Evolutionary conservation across 1,140 invertebrate species (phyloP).

Genomic region (Melanaphis sacchari): DNA sequence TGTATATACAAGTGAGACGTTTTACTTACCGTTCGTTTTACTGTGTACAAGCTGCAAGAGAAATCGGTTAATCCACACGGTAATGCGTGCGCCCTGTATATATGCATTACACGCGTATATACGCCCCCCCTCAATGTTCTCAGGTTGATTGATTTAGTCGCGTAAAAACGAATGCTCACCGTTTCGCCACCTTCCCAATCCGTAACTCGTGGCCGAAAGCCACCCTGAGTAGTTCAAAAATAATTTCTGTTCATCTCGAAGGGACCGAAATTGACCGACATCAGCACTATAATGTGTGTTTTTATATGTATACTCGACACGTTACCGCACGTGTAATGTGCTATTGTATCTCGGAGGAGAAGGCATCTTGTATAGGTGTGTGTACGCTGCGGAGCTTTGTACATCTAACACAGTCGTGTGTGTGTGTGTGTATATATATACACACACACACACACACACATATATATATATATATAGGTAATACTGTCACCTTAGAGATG

Average conservation of each 20-base stretch:
- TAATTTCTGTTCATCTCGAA: neutral
- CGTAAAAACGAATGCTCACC: neutral
- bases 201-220: neutral
- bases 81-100: neutral
- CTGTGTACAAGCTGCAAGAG: neutral
- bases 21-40: neutral
- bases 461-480: neutral
- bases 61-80: neutral
- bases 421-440: no score
- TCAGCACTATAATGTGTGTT: neutral
- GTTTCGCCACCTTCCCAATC: neutral
- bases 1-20: neutral
- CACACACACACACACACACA: no score
- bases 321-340: neutral
- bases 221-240: neutral
- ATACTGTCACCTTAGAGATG: no score
- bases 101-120: neutral
- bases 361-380: neutral
- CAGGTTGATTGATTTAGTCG: neutral
- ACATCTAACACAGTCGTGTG: neutral
- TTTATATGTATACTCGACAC: neutral
- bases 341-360: neutral
- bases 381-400: neutral
- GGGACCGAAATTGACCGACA: neutral
- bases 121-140: neutral